Percentiles rank a stretch among this genome's conserved stretches.
phyloP scores from a whole-genome alignment of 1,140 invertebrate genomes.

The Drosophila nannoptera region DNA sequence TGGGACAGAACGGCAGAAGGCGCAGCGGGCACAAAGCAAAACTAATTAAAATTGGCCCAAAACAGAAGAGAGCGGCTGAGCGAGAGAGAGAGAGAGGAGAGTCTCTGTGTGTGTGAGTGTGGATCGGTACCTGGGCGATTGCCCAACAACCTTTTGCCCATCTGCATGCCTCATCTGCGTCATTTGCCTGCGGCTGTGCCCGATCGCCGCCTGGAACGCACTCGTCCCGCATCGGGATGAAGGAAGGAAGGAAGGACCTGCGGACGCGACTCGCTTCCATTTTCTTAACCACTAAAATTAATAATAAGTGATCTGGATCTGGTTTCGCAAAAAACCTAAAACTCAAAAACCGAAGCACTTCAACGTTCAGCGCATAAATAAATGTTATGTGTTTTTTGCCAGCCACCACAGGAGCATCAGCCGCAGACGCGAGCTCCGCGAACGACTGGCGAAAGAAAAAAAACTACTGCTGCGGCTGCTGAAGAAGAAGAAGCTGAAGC shows the following conservation, averaged over 20 bases:
- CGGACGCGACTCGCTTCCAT: constrained; percentile 53
- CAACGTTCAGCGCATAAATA: constrained; percentile 68
- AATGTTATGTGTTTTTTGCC: constrained; percentile 75
- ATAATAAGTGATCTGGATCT: constrained; percentile 79
- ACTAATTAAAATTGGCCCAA: constrained; percentile 79
- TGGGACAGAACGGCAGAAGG: constrained; percentile 36
- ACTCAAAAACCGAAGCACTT: constrained; percentile 6
- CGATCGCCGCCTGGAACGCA: constrained; percentile 34
- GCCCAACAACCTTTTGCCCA: constrained; percentile 73
- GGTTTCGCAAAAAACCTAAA: constrained; percentile 51
- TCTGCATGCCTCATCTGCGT: constrained; percentile 66
- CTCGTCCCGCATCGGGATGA: too few species aligned
- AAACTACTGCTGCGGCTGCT: too few species aligned
- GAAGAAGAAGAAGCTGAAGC: neutral
- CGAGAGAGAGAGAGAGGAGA: neutral
- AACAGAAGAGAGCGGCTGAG: constrained; percentile 49
- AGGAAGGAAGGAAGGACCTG: constrained; percentile 18
- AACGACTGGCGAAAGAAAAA: too few species aligned
- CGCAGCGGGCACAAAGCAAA: constrained; percentile 67
- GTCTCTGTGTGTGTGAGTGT: constrained; percentile 3
- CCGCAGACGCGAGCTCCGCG: constrained; percentile 8
- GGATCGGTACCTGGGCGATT: constrained; percentile 41
- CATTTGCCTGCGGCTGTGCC: constrained; percentile 71
- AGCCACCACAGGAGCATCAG: constrained; percentile 61
- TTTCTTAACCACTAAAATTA: constrained; percentile 79